Percentiles rank a stretch among this genome's conserved stretches.
Conservation (phyloP, 2,113 vertebrate species). For the Fukomys damarensis region DNA sequence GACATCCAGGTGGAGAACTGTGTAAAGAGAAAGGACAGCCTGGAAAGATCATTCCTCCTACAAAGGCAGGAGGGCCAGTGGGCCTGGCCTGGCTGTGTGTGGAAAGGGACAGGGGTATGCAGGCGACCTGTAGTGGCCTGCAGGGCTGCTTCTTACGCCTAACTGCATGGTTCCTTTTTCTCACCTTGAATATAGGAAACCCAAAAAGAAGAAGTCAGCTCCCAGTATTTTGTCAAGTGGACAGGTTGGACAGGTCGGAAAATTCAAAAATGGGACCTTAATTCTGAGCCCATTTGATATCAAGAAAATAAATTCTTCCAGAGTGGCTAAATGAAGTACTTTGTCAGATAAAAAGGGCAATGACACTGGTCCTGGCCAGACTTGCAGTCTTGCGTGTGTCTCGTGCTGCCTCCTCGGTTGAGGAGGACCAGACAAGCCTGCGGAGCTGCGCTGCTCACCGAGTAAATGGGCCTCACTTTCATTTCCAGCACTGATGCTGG, state of each 20-base stretch:
- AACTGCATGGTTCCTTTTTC: not conserved
- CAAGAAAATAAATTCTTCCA: constrained; percentile 92
- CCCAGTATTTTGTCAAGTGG: constrained; percentile 87
- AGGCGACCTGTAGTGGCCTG: not conserved
- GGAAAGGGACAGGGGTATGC: fast-evolving
- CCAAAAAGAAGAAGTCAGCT: constrained; percentile 86
- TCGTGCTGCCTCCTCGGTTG: not conserved
- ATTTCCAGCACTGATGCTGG: not conserved
- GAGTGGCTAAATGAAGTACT: constrained; percentile 83
- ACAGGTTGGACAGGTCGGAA: constrained; percentile 92
- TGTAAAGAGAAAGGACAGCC: not conserved
- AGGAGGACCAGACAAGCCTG: not conserved
- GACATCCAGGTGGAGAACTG: not conserved
- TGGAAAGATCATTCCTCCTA: not conserved
- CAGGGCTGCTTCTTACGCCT: not conserved
- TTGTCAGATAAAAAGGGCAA: constrained; percentile 28
- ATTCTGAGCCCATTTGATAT: constrained; percentile 92
- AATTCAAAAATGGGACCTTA: constrained; percentile 95
- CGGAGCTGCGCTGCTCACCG: too few species aligned
- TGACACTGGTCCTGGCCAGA: not conserved
- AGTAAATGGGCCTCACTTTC: not conserved
- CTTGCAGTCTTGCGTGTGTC: not conserved
- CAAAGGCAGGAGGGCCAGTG: not conserved
- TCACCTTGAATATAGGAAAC: constrained; percentile 82
- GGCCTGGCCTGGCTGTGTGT: fast-evolving